Evolutionary conservation across 2,113 vertebrate species (phyloP).

Genomic region (Theristicus caerulescens): DNA sequence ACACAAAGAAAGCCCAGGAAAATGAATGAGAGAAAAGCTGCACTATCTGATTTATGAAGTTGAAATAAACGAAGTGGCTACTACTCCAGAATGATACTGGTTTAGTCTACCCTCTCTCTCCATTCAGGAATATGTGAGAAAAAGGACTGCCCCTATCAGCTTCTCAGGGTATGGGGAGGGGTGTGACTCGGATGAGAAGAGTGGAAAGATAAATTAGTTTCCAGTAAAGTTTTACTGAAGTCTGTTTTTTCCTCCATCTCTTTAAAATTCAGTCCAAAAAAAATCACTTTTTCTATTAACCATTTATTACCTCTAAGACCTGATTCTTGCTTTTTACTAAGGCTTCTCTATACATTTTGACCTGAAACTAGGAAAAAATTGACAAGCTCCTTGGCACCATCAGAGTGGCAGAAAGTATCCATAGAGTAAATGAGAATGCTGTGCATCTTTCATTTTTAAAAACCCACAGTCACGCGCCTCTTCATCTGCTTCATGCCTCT

Average conservation of each 20-base stretch:
- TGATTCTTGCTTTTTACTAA: background rate
- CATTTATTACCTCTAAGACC: background rate
- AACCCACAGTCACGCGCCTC: background rate
- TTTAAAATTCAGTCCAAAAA: background rate
- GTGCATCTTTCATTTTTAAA: conserved; percentile 10
- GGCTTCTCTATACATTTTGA: background rate
- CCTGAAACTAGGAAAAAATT: background rate
- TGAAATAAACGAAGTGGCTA: background rate
- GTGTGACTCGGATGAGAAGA: background rate
- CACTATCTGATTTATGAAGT: background rate
- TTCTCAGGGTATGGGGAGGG: background rate
- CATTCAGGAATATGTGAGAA: background rate
- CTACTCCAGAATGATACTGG: background rate
- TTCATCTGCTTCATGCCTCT: conserved; percentile 1
- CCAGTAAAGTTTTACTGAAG: background rate
- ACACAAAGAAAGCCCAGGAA: background rate
- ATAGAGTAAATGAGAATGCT: background rate
- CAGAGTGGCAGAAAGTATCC: background rate
- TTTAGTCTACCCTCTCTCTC: background rate
- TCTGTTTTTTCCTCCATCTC: background rate
- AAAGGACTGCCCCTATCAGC: background rate
- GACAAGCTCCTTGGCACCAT: background rate
- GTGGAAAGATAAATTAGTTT: background rate
- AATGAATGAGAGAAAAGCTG: background rate
- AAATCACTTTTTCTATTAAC: background rate